A percentile compares a stretch with the other conserved stretches of the same genome.
These are phyloP conservation scores for Empidonax alnorum DNA, from an alignment of 2,113 vertebrate species.

Conservation along the genomic window DNA sequence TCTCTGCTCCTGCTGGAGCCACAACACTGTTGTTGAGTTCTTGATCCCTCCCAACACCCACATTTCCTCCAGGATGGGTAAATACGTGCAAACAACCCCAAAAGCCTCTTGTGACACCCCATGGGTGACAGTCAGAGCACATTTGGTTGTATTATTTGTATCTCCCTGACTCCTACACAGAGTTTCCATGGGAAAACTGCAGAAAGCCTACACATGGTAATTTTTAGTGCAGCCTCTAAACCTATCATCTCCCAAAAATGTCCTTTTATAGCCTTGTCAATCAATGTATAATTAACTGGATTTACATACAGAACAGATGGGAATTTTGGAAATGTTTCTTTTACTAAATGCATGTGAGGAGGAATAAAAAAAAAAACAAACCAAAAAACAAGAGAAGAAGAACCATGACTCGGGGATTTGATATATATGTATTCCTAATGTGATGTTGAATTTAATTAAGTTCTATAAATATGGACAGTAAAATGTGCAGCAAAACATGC, in stretches of 20 bases:
- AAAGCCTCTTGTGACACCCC: background rate
- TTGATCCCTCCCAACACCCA: background rate
- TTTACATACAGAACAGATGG: conserved; percentile 65
- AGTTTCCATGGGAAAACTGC: conserved; percentile 53
- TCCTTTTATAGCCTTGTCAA: conserved; percentile 65
- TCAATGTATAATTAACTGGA: conserved; percentile 67
- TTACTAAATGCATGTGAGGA: background rate
- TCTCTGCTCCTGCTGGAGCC: too few species aligned
- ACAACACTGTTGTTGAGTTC: too few species aligned
- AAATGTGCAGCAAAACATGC: background rate
- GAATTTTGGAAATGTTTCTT: conserved; percentile 62
- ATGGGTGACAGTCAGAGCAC: background rate
- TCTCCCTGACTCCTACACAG: conserved; percentile 1
- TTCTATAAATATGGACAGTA: background rate
- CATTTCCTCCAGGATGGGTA: background rate
- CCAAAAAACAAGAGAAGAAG: background rate
- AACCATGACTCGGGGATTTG: conserved; percentile 45
- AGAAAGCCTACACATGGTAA: conserved; percentile 31
- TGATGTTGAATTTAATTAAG: background rate
- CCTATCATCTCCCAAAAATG: conserved; percentile 38
- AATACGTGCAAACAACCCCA: background rate
- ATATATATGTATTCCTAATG: background rate
- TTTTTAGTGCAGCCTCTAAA: conserved; percentile 54
- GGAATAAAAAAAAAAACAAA: background rate
- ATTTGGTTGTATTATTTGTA: background rate